Base-by-base conservation (phyloP, 2,888 invertebrate species). In the Rosalia funebris region DNA sequence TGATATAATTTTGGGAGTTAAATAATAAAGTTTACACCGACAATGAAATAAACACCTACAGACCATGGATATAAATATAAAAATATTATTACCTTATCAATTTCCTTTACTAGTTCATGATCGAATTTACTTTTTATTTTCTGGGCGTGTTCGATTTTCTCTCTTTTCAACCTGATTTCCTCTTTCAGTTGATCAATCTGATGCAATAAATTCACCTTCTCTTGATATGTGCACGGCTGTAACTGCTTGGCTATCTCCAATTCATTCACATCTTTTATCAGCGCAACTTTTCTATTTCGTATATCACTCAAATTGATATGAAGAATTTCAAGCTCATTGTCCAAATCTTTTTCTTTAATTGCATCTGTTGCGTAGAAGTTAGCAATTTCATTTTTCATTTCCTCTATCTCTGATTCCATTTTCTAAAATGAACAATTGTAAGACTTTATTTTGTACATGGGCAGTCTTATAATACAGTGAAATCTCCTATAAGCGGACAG, bases 211-310 rank as follows among this genome's bases (percentile, higher is more conserved):
- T 52, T 31, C 34, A 34, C n/a, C 20, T 63, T 63, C 20, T 57
- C 55, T 19, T 57, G 37, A 36, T 57, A 57, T 0, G 57, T 60
- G 31, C 60, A 63, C 12, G 63, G 47, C 15, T 63, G 63, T 11
- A 31, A 15, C 25, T 46, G 54, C 17, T 57, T 42, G 1, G 32
- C 44, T 14, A 46, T 54, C 4, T 50, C 14, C 25, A 63, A 11
- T 2, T 41, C n/a, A 5, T 10, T 17, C 12, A 60, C 41, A 2
- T 41, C 45, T 11, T 34, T 39, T 39, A 15, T 32, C 1, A 47
- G 1, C 4, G 41, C 15, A 10, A 12, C 39, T 45, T 44, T 34
- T 12, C 10, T 46, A 11, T 45, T 47, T 56, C 10, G 17, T 32
- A 25, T 17, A n/a, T 45, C 56, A 37, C 53, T 59, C 39, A 48